Percentiles rank a stretch among this genome's conserved stretches.
phyloP scores from a whole-genome alignment of 1,140 invertebrate genomes.

The Cyclargus thomasi region DNA sequence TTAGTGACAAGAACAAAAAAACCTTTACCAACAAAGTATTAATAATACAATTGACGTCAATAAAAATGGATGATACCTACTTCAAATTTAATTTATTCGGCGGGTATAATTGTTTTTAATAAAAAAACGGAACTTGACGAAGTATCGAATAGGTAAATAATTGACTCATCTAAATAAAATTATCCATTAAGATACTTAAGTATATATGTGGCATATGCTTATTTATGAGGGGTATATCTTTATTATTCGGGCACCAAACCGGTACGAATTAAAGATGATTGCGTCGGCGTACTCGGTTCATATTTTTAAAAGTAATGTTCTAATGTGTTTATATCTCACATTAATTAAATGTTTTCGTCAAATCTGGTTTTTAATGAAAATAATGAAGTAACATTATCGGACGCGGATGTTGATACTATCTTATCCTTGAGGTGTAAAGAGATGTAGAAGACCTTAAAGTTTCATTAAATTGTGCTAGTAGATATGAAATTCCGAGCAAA shows the following conservation, averaged over 20 bases:
- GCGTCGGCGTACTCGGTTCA: conserved; percentile 43
- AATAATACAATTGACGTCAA: not conserved
- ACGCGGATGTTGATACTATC: conserved; percentile 22
- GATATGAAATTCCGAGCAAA: too few species aligned
- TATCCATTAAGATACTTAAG: conserved; percentile 33
- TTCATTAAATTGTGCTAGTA: not conserved
- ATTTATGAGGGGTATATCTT: conserved; percentile 62
- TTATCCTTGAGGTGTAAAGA: conserved; percentile 4
- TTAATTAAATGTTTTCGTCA: conserved; percentile 30
- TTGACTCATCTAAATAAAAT: not conserved
- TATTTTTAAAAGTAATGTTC: conserved; percentile 15
- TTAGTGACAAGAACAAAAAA: not conserved
- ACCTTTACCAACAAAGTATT: not conserved
- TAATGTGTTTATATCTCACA: conserved; percentile 38
- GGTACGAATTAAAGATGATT: conserved; percentile 51
- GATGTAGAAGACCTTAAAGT: not conserved
- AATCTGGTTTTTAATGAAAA: conserved; percentile 17
- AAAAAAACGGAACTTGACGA: not conserved
- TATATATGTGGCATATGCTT: conserved; percentile 67
- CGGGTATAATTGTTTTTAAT: not conserved
- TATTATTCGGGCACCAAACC: conserved; percentile 60
- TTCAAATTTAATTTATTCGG: not conserved
- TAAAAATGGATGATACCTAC: not conserved
- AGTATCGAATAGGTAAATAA: not conserved
- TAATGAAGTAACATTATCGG: conserved; percentile 20